A percentile compares a stretch with the other conserved stretches of the same genome.
Evolutionary conservation across 2,113 vertebrate genomes (phyloP).

Genomic region (Oenanthe oenanthe): DNA sequence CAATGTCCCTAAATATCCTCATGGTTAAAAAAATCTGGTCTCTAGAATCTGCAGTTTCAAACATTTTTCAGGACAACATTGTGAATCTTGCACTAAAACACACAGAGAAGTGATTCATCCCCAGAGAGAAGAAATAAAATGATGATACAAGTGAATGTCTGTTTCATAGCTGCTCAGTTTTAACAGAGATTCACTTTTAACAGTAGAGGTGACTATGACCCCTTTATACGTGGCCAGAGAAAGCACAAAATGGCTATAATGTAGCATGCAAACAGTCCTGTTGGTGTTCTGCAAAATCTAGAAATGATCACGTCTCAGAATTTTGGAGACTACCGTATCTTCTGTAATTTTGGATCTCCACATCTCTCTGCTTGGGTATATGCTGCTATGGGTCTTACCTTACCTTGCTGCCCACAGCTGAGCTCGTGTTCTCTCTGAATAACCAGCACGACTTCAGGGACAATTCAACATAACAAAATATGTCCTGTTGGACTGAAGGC

Average conservation of each 20-base stretch:
- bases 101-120: neutral
- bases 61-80: neutral
- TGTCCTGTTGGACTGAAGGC: neutral
- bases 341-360: neutral
- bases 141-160: neutral
- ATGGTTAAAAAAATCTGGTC: neutral
- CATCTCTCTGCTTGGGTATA: neutral
- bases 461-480: neutral
- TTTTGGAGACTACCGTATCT: neutral
- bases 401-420: neutral
- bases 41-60: neutral
- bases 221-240: neutral
- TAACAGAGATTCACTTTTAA: neutral
- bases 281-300: neutral
- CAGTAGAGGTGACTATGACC: neutral
- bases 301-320: neutral
- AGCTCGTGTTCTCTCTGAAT: neutral
- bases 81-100: neutral
- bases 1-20: neutral
- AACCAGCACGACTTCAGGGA: neutral
- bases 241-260: neutral
- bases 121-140: neutral
- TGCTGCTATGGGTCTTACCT: neutral
- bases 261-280: neutral
- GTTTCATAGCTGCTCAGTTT: neutral